Evolutionary conservation across 2,113 vertebrate species (phyloP).

Genomic region (Proterorhinus semilunaris): DNA sequence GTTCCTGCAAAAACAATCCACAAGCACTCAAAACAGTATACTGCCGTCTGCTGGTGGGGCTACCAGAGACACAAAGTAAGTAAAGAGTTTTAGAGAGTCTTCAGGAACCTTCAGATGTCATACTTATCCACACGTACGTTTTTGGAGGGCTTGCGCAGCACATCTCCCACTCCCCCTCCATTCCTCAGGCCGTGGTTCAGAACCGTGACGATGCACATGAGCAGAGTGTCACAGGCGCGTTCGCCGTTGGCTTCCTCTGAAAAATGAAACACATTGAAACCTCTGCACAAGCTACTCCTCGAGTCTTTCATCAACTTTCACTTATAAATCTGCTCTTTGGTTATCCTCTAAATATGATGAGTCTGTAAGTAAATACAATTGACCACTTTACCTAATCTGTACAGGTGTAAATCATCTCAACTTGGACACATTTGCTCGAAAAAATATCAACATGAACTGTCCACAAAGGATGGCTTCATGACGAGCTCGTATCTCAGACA

Average conservation of each 20-base stretch:
- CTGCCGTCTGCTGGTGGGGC: too few species aligned
- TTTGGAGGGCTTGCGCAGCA: constrained; percentile 95
- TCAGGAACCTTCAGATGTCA: too few species aligned
- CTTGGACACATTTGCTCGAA: too few species aligned
- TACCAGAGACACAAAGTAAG: background rate
- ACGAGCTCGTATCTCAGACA: background rate
- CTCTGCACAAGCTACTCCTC: background rate
- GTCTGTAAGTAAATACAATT: too few species aligned
- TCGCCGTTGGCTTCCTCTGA: constrained; percentile 85
- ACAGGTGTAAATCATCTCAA: too few species aligned
- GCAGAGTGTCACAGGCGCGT: constrained; percentile 94
- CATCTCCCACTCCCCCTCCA: constrained; percentile 95
- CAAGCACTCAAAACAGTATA: background rate
- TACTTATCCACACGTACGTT: constrained; percentile 76
- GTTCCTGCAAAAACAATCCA: constrained; percentile 79
- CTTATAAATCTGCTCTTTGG: too few species aligned
- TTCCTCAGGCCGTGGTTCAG: constrained; percentile 96
- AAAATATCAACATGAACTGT: too few species aligned
- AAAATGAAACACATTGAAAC: background rate
- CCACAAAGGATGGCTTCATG: background rate
- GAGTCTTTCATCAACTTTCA: too few species aligned
- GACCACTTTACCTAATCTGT: too few species aligned
- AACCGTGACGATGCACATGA: constrained; percentile 99
- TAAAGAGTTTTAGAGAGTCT: background rate
- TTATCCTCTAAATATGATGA: too few species aligned